phyloP scores from a whole-genome alignment of 37 sponge, comb jelly and placozoan species.

The Aplysina aerophoba region DNA sequence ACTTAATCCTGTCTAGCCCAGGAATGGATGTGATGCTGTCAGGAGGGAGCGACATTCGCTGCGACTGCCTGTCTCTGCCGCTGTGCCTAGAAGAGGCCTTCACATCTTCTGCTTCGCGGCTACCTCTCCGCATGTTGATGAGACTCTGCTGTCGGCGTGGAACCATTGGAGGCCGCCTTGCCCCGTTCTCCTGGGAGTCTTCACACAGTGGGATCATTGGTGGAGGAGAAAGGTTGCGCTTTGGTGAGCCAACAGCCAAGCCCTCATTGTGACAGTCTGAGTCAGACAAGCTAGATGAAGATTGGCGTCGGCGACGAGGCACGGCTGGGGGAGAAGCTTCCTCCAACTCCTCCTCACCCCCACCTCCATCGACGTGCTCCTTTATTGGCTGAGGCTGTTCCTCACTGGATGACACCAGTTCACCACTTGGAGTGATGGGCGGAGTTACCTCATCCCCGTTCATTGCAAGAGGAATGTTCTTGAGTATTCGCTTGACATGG shows the following conservation, averaged over 20 bases:
- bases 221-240: too few relatives aligned
- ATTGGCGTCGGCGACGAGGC: background rate
- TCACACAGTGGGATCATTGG: too few relatives aligned
- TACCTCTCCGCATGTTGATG: background rate
- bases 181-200: background rate
- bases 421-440: background rate
- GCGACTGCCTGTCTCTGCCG: background rate
- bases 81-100: background rate
- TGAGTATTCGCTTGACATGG: constrained; percentile 57
- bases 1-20: background rate
- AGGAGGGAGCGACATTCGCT: constrained; percentile 12
- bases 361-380: too few relatives aligned
- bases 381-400: background rate
- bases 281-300: background rate
- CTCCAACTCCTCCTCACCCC: background rate
- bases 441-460: background rate
- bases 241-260: too few relatives aligned
- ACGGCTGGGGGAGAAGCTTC: background rate
- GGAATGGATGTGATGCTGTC: background rate
- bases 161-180: background rate
- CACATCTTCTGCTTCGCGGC: background rate
- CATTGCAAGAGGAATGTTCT: constrained; percentile 43
- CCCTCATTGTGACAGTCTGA: too few relatives aligned
- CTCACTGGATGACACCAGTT: background rate
- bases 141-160: constrained; percentile 6